Evolutionary conservation across 2,113 vertebrate genomes (phyloP).

Genomic region (Phocoena sinus): DNA sequence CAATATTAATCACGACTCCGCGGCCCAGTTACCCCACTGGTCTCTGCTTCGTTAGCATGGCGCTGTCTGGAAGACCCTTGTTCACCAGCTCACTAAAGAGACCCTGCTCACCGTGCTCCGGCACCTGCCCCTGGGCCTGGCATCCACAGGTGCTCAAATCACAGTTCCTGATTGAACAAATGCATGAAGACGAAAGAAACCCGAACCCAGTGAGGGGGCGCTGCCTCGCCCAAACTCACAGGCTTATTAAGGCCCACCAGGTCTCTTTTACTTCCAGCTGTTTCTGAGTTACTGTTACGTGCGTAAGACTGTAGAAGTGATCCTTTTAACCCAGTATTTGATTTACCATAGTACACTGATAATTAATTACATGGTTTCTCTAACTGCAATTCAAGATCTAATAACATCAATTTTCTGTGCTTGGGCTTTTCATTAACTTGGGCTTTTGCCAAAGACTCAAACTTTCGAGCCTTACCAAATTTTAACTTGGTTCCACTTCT

Average conservation of each 20-base stretch:
- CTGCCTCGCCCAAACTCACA: background rate
- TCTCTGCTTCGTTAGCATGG: background rate
- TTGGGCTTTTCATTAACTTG: background rate
- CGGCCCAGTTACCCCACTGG: rapidly evolving
- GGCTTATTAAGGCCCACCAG: background rate
- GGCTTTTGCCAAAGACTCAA: constrained; percentile 20
- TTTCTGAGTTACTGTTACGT: background rate
- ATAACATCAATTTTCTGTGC: background rate
- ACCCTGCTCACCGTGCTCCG: background rate
- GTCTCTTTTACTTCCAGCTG: background rate
- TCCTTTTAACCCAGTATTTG: background rate
- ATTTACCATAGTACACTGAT: background rate
- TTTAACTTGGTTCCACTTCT: background rate
- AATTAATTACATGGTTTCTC: background rate
- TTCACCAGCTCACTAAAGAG: too few relatives aligned
- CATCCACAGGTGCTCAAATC: background rate
- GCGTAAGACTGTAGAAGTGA: background rate
- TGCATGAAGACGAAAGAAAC: background rate
- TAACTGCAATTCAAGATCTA: background rate
- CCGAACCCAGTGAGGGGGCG: rapidly evolving
- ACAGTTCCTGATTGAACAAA: background rate
- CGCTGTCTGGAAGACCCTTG: background rate
- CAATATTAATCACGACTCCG: background rate
- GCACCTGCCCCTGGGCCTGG: background rate
- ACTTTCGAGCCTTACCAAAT: background rate